Evolutionary conservation across 1,140 invertebrate species (phyloP), one percentile per base, ranked within the genome.

Genomic region (Solenopsis invicta): DNA sequence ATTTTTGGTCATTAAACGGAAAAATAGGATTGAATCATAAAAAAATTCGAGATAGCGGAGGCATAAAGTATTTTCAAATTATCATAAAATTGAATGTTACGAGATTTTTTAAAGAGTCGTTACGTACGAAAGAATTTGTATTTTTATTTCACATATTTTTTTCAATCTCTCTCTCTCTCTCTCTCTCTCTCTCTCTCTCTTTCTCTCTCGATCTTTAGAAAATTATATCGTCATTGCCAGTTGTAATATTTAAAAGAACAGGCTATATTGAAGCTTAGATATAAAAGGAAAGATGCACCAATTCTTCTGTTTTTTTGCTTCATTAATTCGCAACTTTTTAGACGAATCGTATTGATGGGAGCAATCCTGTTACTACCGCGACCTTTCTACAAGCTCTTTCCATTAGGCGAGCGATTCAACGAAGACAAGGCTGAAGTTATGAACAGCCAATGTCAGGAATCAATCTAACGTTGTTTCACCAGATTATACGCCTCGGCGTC

Each of bases 371-470:
- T 62, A 45, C 13, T n/a, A 37, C 24, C 41, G 29, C n/a, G 45
- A 69, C 69, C 16, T 71, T 41, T 18, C 41, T 6, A n/a, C 34
- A 18, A 24, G 34, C 16, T 69, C 64, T 54, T 69, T 80, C 48
- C 18, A 69, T 69, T 81, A 81, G 34, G 34, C 66, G 21, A 24
- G 37, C 37, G 50, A 56, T 69, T 54, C 66, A 34, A 48, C 78
- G 37, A 64, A 66, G 21, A 67, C 64, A 45, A 67, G 37, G 75
- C 13, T 66, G 75, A 81, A 93, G 93, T 93, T 93, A 93, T 91
- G 93, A 89, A 75, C 87, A 85, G 37, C 64, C 88, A 89, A 92
- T 91, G 91, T 90, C 90, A 92, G 91, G 92, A 93, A 94, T 94
- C 93, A 93, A 93, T 94, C 91, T 91, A 76, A 84, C 89, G 64